These are phyloP conservation scores for Bergia puertoricense DNA, from an alignment of 92 coral and sea anemone species.

Conservation along the genomic window DNA sequence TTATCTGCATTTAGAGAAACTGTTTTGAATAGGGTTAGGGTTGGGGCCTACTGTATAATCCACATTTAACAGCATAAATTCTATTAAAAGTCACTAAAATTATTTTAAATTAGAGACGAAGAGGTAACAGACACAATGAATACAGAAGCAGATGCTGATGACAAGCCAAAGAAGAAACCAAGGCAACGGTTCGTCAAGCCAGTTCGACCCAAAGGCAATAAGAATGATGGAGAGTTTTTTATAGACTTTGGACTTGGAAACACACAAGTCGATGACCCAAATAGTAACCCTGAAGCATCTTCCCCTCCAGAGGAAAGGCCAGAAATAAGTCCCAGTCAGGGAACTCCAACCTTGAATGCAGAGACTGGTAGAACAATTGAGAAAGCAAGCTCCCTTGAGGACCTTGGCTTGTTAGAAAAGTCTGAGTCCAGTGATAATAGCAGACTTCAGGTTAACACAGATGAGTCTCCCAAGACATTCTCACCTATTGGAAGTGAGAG, in stretches of 20 bases:
- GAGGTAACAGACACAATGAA: slow-evolving; percentile 22
- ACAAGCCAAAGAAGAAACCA: neutral
- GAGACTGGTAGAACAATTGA: neutral
- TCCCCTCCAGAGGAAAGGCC: slow-evolving; percentile 32
- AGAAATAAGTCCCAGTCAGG: neutral
- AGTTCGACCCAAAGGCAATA: slow-evolving; percentile 20
- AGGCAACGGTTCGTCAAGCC: slow-evolving; percentile 32
- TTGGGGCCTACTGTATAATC: too few relatives aligned
- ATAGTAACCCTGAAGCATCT: neutral
- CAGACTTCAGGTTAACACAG: slow-evolving; percentile 23
- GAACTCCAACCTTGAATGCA: neutral
- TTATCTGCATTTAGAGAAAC: too few relatives aligned
- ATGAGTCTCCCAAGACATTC: slow-evolving; percentile 65
- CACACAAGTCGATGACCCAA: neutral
- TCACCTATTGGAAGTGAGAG: slow-evolving; percentile 92
- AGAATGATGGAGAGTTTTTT: slow-evolving; percentile 3
- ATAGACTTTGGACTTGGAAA: slow-evolving; percentile 40
- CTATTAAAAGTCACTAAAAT: too few relatives aligned
- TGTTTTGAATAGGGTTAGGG: too few relatives aligned
- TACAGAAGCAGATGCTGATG: slow-evolving; percentile 8
- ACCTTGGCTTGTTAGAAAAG: neutral
- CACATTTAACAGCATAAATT: too few relatives aligned
- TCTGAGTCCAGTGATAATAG: neutral
- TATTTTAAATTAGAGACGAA: slow-evolving; percentile 7
- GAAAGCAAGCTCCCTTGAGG: slow-evolving; percentile 24